These are phyloP conservation scores for Spea bombifrons DNA, from an alignment of 2,113 vertebrate genomes.

Conservation along the genomic window DNA sequence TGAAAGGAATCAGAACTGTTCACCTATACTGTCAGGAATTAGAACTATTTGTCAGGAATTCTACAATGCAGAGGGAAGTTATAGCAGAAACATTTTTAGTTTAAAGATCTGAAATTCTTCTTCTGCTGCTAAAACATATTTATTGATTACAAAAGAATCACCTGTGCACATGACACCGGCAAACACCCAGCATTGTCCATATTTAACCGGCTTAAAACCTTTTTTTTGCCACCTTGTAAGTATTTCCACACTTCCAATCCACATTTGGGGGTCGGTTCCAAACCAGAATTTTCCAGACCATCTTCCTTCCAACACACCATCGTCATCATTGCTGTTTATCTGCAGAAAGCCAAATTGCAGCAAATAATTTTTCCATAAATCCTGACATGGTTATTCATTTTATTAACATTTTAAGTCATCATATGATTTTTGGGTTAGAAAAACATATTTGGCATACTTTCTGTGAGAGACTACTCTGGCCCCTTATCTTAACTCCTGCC, in stretches of 20 bases:
- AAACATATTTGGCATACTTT: too few species aligned
- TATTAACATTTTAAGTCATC: too few species aligned
- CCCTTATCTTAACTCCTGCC: too few species aligned
- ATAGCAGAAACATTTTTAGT: too few species aligned
- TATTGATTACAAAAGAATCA: constrained; percentile 25
- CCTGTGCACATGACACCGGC: constrained; percentile 73
- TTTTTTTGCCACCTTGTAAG: constrained; percentile 63
- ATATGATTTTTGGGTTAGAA: not conserved
- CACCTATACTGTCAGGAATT: too few species aligned
- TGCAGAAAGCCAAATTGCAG: constrained; percentile 42
- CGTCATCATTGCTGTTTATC: constrained; percentile 70
- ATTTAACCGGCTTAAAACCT: constrained; percentile 67
- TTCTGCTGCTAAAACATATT: not conserved
- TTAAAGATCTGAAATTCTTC: not conserved
- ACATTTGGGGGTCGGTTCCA: constrained; percentile 63
- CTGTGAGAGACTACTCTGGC: too few species aligned
- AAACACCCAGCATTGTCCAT: constrained; percentile 78
- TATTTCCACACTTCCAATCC: constrained; percentile 74
- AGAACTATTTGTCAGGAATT: too few species aligned
- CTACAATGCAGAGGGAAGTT: too few species aligned
- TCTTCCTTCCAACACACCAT: constrained; percentile 66
- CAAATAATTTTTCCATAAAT: too few species aligned
- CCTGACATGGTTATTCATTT: too few species aligned
- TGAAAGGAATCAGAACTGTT: too few species aligned
- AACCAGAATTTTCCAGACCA: constrained; percentile 64